Conservation (phyloP, 2,888 invertebrate species). For the Hydrotaea diabolus region DNA sequence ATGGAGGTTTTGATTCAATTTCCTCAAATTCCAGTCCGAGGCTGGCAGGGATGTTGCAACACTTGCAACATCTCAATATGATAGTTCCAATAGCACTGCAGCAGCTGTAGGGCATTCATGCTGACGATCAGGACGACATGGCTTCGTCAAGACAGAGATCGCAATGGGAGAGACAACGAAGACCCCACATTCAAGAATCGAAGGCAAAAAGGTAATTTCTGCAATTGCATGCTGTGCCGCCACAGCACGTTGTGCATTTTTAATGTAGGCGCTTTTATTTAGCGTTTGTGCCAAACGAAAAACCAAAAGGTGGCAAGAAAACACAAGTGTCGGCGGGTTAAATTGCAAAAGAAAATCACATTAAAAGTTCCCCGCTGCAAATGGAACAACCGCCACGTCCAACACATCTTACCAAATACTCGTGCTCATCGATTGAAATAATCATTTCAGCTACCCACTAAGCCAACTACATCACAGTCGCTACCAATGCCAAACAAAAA, state of each 20-base stretch:
- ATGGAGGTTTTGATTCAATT: neutral
- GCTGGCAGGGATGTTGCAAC: conserved; percentile 10
- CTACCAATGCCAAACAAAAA: neutral
- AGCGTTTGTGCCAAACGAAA: conserved; percentile 1
- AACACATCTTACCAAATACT: neutral
- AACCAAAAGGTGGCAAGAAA: neutral
- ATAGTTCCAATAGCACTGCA: neutral
- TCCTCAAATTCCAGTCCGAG: neutral
- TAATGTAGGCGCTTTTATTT: conserved; percentile 29
- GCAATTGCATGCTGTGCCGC: neutral
- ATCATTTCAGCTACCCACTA: neutral
- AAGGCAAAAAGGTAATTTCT: neutral
- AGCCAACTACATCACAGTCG: neutral
- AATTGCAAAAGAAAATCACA: conserved; percentile 35
- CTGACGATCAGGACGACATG: neutral
- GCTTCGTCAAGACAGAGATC: no score
- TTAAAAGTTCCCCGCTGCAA: conserved; percentile 40
- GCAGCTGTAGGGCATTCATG: neutral
- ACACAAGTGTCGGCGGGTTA: conserved; percentile 11
- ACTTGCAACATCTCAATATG: conserved; percentile 19
- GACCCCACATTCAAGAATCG: no score
- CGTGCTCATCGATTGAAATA: neutral
- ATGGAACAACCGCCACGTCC: conserved; percentile 10
- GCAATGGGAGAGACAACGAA: no score
- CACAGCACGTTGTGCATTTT: conserved; percentile 35